Evolutionary conservation across 1,140 invertebrate species (phyloP), one percentile per base, ranked within the genome.

Genomic region (Bombus fervidus): DNA sequence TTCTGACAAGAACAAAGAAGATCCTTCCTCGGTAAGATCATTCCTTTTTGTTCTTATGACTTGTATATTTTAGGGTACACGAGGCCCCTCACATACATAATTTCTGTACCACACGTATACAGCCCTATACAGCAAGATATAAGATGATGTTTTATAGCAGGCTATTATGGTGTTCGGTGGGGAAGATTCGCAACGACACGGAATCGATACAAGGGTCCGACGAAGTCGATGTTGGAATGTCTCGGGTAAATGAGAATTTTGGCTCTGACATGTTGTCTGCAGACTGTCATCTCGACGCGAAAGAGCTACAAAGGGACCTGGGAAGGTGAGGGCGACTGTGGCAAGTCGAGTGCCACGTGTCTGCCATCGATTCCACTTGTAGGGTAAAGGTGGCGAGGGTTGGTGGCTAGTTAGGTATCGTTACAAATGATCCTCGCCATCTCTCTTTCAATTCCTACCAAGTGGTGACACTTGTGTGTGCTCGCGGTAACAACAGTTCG

Each of bases 261-360:
- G 72, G 71, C 37, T 71, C 78, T 66, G 81, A 47, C 53, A 39
- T n/a, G 25, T 41, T 37, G 43, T 69, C 68, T 76, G 41, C 73
- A 34, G 72, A 59, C 47, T n/a, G 84, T 59, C 72, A 66, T 71
- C 69, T 66, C 47, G 59, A 82, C 57, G n/a, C 37, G 66, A 53
- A 73, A 68, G 41, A n/a, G 68, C 31, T n/a, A 72, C 66, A 66
- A 64, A 85, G 75, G 80, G n/a, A 66, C 57, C n/a, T 28, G 57
- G 43, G 37, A 53, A 53, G 68, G 47, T 25, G 59, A 85, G 73
- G 78, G 83, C n/a, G 57, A 59, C 81, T 73, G 22, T n/a, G 39
- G 34, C 31, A 1, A 76, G 73, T 66, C 81, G 43, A 83, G 81
- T 34, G 76, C 72, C 73, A 87, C 64, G 76, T 86, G 72, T 81